Base-by-base conservation (phyloP, 2,888 invertebrate species). In the Xestobium rufovillosum region DNA sequence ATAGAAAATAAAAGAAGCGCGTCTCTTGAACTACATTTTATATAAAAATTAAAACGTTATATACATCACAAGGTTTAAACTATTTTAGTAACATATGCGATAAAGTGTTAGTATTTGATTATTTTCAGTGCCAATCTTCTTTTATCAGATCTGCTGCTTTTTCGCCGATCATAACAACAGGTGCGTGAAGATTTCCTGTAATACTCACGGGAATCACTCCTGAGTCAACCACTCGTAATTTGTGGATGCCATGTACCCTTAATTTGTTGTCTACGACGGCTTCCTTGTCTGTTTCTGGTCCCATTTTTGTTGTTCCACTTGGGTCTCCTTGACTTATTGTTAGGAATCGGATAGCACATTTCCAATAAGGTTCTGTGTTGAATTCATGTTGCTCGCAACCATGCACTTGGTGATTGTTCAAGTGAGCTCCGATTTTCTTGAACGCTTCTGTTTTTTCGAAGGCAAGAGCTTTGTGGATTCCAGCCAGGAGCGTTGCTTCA, bases 151-250 rank as follows among this genome's bases (percentile, higher is more conserved):
- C 80, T 0, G 80, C 73, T 1, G 75, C 78, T 55, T 80, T 81
- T 59, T 83, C 82, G 1, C 78, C 83, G 31, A 83, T 75, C 75
- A 82, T 78, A 46, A 76, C 73, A 1, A 78, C 72, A 0, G 80
- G 77, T 1, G 80, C 81, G 57, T 78, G 75, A 1, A 79, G 78
- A 53, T 83, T 80, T 2, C 80, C 78, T 1, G 78, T 73, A 14
- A 78, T 64, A 2, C 77, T 72, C 3, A 71, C 62, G 0, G 82
- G 82, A 48, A 77, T 76, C 17, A 85, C 65, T 47, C 83, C 80
- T 3, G 79, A 75, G 57, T 83, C 83, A 1, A 71, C 78, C 1
- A 83, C 79, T 8, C 83, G 69, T 26, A 83, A 58, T 2, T 65
- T 66, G 3, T 69, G 54, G 1, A 80, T 59, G 1, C 80, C 80